phyloP scores from a whole-genome alignment of 1,140 invertebrate species.

The Asobara japonica region DNA sequence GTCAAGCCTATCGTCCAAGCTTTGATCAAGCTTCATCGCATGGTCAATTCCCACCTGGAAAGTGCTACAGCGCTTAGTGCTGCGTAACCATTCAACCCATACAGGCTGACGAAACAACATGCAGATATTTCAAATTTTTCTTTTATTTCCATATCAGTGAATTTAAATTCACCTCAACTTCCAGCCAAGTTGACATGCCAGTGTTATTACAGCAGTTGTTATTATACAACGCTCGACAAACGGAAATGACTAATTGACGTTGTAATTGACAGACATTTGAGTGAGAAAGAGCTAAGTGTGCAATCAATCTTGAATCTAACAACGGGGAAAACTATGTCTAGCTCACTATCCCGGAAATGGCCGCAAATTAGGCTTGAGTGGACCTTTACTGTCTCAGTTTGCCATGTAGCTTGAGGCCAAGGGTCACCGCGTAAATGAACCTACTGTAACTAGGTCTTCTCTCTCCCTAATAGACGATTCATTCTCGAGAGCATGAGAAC shows the following conservation, averaged over 20 bases:
- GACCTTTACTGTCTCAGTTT: not conserved
- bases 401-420: slow-evolving; percentile 6
- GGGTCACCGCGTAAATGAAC: slow-evolving; percentile 26
- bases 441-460: slow-evolving; percentile 4
- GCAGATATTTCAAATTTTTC: not conserved
- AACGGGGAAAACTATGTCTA: not conserved
- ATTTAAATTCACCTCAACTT: not conserved
- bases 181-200: not conserved
- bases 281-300: not conserved
- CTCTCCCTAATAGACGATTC: not conserved
- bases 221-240: not conserved
- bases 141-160: not conserved
- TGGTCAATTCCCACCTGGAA: too few relatives aligned
- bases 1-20: too few relatives aligned
- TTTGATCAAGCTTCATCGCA: too few relatives aligned
- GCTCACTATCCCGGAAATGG: slow-evolving; percentile 23
- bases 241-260: slow-evolving; percentile 9
- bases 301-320: slow-evolving; percentile 8
- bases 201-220: not conserved
- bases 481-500: slow-evolving; percentile 16
- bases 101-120: too few relatives aligned
- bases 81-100: too few relatives aligned
- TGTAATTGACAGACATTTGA: not conserved
- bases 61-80: too few relatives aligned
- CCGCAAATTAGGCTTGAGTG: slow-evolving; percentile 26